phyloP scores from a whole-genome alignment of 2,888 invertebrate species.

The Scrobipalpa costella region DNA sequence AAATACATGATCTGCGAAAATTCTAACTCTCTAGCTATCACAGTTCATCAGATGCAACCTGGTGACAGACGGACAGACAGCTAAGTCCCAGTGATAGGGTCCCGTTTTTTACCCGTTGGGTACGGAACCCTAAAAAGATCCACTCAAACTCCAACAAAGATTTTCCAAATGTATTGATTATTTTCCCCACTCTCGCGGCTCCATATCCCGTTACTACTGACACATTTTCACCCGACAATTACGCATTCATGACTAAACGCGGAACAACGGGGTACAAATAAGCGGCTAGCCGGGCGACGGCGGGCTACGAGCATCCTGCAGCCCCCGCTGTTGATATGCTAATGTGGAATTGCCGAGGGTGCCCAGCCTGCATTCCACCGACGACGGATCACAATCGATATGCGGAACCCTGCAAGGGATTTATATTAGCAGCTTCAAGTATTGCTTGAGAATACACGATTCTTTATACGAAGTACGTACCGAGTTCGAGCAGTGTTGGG shows the following conservation, averaged over 20 bases:
- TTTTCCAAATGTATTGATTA: too few relatives aligned
- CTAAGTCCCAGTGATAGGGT: too few relatives aligned
- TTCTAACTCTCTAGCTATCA: too few relatives aligned
- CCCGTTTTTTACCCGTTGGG: too few relatives aligned
- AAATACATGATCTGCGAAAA: too few relatives aligned
- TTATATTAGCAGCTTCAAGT: slow-evolving; percentile 30
- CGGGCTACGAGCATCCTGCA: slow-evolving; percentile 23
- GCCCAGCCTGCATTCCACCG: slow-evolving; percentile 10
- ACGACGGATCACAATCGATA: slow-evolving; percentile 11
- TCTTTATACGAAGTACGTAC: not conserved
- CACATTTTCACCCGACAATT: slow-evolving; percentile 27
- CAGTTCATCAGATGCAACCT: too few relatives aligned
- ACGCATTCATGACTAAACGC: slow-evolving; percentile 30
- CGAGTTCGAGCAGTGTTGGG: not conserved
- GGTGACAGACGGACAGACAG: too few relatives aligned
- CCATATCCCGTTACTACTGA: slow-evolving; percentile 16
- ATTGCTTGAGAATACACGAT: slow-evolving; percentile 70
- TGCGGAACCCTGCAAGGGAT: slow-evolving; percentile 6
- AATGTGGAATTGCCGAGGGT: slow-evolving; percentile 21
- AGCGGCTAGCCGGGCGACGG: slow-evolving; percentile 14
- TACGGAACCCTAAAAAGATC: too few relatives aligned
- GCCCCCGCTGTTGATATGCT: slow-evolving; percentile 33
- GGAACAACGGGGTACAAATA: slow-evolving; percentile 29
- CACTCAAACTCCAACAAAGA: too few relatives aligned
- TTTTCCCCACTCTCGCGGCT: not conserved